These are phyloP conservation scores for Scomber colias DNA, from an alignment of 2,113 vertebrate genomes.

Conservation along the genomic window DNA sequence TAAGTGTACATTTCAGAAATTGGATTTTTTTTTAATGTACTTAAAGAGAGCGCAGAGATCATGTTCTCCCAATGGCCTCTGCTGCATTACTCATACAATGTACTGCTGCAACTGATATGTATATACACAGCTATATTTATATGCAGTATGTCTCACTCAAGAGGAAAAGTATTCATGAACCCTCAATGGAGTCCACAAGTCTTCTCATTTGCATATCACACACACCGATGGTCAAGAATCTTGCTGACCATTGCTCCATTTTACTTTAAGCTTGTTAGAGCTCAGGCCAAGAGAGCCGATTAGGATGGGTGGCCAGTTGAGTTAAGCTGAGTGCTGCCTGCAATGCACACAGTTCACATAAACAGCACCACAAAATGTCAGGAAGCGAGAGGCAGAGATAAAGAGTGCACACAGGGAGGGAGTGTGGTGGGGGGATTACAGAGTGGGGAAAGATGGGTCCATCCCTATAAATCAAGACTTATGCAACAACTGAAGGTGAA, in stretches of 20 bases:
- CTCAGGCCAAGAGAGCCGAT: slow-evolving; percentile 64
- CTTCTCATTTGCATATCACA: slow-evolving; percentile 27
- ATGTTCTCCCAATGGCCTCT: slow-evolving; percentile 35
- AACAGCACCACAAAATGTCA: slow-evolving; percentile 63
- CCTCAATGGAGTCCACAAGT: background rate
- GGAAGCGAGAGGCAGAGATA: slow-evolving; percentile 34
- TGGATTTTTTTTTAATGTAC: slow-evolving; percentile 51
- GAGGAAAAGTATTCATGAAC: slow-evolving; percentile 8
- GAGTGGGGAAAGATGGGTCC: slow-evolving; percentile 44
- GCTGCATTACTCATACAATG: slow-evolving; percentile 19
- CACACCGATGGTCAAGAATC: slow-evolving; percentile 22
- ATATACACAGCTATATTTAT: slow-evolving; percentile 20
- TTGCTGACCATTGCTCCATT: slow-evolving; percentile 58
- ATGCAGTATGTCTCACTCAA: slow-evolving; percentile 1
- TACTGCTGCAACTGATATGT: slow-evolving; percentile 18
- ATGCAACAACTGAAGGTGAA: slow-evolving; percentile 41
- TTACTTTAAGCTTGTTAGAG: slow-evolving; percentile 64
- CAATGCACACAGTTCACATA: slow-evolving; percentile 47
- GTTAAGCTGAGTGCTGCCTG: slow-evolving; percentile 54
- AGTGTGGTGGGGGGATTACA: background rate
- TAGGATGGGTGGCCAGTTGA: slow-evolving; percentile 57
- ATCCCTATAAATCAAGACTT: slow-evolving; percentile 45
- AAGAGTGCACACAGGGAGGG: background rate
- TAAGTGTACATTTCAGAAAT: slow-evolving; percentile 63
- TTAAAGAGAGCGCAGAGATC: slow-evolving; percentile 35